Evolutionary conservation across 2,888 invertebrate genomes (phyloP), one percentile per base, ranked within the genome.

Genomic region (Cheilosia urbana): DNA sequence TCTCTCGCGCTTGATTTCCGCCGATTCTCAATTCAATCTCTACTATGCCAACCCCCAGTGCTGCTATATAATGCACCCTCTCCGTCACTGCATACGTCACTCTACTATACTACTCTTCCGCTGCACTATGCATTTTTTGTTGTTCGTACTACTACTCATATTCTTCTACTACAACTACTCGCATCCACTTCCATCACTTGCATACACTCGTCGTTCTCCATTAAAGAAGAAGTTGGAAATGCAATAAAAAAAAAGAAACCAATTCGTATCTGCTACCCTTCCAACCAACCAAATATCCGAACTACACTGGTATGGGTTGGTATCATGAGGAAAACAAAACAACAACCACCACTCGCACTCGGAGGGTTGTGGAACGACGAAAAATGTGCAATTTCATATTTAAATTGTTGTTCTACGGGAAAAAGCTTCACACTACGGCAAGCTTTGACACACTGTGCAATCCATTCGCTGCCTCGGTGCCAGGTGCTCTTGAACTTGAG

Each of bases 331-430:
- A 37, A 37, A 37, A 37, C 37, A 37, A 37, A 37, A 37, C 53
- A 30, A 30, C 24, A 30, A 9, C 4, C 62, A 34, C 63, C 47
- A 7, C 49, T 27, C 49, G 21, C 63, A 17, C 15, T 63, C 51
- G 19, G 71, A 42, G 83, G 78, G 73, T 73, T 82, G 81, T 71
- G 72, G 72, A 79, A 72, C 72, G 78, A 71, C 60, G 72, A 71
- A 71, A 82, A 77, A 77, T 85, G 81, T 85, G 85, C 85, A 85
- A 72, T 85, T 77, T 85, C 76, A 85, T 85, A 85, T 85, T 81
- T 81, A 85, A 85, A 85, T 85, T 85, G 85, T 85, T 85, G 85
- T 85, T 72, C 81, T 53, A 68, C 62, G 84, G 84, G 79, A 47
- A 76, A 85, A 81, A 77, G 85, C 77, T 80, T 85, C 85, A 85